Evolutionary conservation across 2,797 vertebrate species (phyloP).

Genomic region (Gouania willdenowi): DNA sequence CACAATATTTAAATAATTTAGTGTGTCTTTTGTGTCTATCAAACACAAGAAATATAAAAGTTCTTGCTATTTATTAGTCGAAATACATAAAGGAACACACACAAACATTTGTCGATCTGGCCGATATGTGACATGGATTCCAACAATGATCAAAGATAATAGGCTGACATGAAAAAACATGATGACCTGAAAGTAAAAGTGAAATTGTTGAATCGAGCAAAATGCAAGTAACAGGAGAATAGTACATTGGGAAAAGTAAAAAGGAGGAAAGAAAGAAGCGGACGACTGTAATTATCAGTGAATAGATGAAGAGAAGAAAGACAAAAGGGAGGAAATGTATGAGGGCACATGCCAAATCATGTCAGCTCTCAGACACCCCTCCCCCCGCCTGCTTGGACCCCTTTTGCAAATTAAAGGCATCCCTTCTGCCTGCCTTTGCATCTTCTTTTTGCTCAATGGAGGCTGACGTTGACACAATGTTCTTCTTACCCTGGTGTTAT

Average conservation of each 20-base stretch:
- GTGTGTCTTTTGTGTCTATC: too few species aligned
- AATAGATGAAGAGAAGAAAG: constrained; percentile 39
- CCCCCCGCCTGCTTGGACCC: constrained; percentile 28
- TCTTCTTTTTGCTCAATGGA: constrained; percentile 9
- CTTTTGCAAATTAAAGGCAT: constrained; percentile 41
- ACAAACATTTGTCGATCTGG: constrained; percentile 15
- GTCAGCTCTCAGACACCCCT: constrained; percentile 45
- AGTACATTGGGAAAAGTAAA: constrained; percentile 11
- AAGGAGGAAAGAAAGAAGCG: constrained; percentile 39
- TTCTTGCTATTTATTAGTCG: too few species aligned
- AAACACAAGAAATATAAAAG: too few species aligned
- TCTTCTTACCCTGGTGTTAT: constrained; percentile 7
- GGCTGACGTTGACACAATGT: not conserved
- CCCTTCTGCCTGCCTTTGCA: constrained; percentile 23
- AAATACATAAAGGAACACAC: not conserved
- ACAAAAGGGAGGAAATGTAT: constrained; percentile 67
- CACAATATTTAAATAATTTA: constrained; percentile 39
- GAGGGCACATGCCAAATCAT: constrained; percentile 54
- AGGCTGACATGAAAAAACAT: constrained; percentile 34
- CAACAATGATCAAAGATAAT: constrained; percentile 63
- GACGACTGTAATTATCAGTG: constrained; percentile 51
- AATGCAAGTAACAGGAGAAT: not conserved
- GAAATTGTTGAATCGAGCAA: too few species aligned
- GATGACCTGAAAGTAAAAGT: not conserved
- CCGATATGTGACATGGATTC: constrained; percentile 38